Conservation (phyloP, 1,140 invertebrate species). For the Drosophila virilis region DNA sequence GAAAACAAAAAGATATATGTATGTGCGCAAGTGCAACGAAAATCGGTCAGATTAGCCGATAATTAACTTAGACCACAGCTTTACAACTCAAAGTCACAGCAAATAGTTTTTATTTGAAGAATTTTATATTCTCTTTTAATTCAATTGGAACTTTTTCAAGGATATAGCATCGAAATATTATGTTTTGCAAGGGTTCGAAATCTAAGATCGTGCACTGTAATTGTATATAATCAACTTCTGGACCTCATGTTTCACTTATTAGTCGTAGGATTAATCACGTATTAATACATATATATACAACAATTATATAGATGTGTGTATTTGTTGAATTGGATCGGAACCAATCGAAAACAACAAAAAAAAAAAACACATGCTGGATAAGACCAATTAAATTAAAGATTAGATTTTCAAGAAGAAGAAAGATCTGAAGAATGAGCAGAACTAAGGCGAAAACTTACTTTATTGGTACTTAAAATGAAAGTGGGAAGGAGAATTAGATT, state of each 20-base stretch:
- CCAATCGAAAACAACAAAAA: constrained; percentile 22
- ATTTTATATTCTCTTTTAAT: not conserved
- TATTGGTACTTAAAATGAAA: constrained; percentile 47
- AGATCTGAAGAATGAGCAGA: constrained; percentile 48
- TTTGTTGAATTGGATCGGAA: constrained; percentile 57
- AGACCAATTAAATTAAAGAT: constrained; percentile 79
- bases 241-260: constrained; percentile 69
- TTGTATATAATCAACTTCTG: constrained; percentile 73
- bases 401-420: constrained; percentile 36
- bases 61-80: constrained; percentile 1
- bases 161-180: constrained; percentile 11
- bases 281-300: constrained; percentile 48
- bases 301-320: constrained; percentile 36
- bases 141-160: not conserved
- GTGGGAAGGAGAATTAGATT: constrained; percentile 33
- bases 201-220: constrained; percentile 33
- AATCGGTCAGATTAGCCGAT: constrained; percentile 31
- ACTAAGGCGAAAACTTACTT: constrained; percentile 51
- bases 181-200: constrained; percentile 5
- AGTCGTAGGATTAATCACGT: constrained; percentile 30
- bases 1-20: not conserved
- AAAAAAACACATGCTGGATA: constrained; percentile 64
- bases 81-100: constrained; percentile 9
- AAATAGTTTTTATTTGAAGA: not conserved
- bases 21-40: constrained; percentile 65